phyloP scores from a whole-genome alignment of 2,888 invertebrate species.

The Euclidia mi region DNA sequence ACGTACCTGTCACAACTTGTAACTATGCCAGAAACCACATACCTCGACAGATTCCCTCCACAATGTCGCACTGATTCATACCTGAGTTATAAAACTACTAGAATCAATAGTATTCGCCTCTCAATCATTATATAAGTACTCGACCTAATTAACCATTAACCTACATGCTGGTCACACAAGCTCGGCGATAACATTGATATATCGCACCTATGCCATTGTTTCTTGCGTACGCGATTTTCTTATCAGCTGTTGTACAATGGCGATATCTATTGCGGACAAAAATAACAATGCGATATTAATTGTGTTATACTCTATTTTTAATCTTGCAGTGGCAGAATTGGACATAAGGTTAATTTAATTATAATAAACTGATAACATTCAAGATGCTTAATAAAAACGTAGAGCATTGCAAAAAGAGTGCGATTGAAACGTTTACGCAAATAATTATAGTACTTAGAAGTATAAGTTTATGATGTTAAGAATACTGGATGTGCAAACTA shows the following conservation, averaged over 20 bases:
- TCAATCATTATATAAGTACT: slow-evolving; percentile 66
- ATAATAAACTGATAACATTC: not conserved
- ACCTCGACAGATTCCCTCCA: slow-evolving; percentile 41
- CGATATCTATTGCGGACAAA: slow-evolving; percentile 44
- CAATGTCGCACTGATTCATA: slow-evolving; percentile 38
- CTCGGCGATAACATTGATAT: slow-evolving; percentile 74
- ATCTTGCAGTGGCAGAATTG: not conserved
- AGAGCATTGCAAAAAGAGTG: too few relatives aligned
- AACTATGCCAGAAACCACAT: slow-evolving; percentile 51
- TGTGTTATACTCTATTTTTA: not conserved
- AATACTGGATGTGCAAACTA: not conserved
- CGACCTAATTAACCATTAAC: slow-evolving; percentile 83
- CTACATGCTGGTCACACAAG: slow-evolving; percentile 73
- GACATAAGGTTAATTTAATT: not conserved
- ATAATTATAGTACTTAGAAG: too few relatives aligned
- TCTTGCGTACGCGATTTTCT: slow-evolving; percentile 68
- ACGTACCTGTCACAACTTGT: slow-evolving; percentile 57
- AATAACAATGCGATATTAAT: slow-evolving; percentile 23
- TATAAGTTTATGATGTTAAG: too few relatives aligned
- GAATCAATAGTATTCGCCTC: slow-evolving; percentile 69
- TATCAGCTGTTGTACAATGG: slow-evolving; percentile 53
- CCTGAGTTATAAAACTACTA: slow-evolving; percentile 30
- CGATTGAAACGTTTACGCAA: too few relatives aligned
- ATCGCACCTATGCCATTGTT: slow-evolving; percentile 68
- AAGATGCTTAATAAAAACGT: too few relatives aligned